Evolutionary conservation across 1,140 invertebrate species (phyloP).

Genomic region (Harpegnathos saltator): DNA sequence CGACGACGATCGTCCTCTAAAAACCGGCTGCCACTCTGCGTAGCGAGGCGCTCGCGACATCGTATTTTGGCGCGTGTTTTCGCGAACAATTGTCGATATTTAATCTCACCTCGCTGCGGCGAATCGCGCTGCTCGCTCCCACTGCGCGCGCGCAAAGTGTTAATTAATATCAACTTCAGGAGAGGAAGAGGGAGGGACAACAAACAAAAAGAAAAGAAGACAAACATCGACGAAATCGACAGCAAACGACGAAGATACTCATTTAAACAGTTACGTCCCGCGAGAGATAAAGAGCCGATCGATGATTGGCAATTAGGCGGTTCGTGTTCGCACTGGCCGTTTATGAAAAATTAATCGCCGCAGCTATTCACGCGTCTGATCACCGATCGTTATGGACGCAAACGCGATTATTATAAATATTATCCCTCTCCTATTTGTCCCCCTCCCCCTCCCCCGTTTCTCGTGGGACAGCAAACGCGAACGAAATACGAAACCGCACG

Average conservation of each 20-base stretch:
- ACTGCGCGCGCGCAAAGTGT: not conserved
- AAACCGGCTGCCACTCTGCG: too few species aligned
- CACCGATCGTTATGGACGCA: conserved; percentile 15
- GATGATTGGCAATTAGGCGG: conserved; percentile 57
- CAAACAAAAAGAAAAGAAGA: too few species aligned
- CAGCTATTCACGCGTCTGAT: conserved; percentile 27
- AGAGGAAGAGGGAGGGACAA: not conserved
- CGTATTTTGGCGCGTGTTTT: too few species aligned
- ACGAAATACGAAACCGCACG: not conserved
- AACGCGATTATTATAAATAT: not conserved
- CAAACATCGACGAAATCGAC: not conserved
- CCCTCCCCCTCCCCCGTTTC: too few species aligned
- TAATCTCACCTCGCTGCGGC: too few species aligned
- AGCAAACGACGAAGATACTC: not conserved
- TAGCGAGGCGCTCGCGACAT: too few species aligned
- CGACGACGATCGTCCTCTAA: too few species aligned
- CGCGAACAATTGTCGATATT: too few species aligned
- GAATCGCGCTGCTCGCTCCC: too few species aligned
- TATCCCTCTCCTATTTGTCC: too few species aligned
- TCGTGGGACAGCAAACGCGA: not conserved
- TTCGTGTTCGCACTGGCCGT: not conserved
- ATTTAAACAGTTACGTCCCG: conserved; percentile 37
- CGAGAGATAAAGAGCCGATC: conserved; percentile 48
- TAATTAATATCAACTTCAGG: conserved; percentile 26
- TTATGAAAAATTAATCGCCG: conserved; percentile 54